A percentile compares a stretch with the other conserved stretches of the same genome.
Evolutionary conservation across 2,797 vertebrate genomes (phyloP).

Genomic region (Lateolabrax maculatus): DNA sequence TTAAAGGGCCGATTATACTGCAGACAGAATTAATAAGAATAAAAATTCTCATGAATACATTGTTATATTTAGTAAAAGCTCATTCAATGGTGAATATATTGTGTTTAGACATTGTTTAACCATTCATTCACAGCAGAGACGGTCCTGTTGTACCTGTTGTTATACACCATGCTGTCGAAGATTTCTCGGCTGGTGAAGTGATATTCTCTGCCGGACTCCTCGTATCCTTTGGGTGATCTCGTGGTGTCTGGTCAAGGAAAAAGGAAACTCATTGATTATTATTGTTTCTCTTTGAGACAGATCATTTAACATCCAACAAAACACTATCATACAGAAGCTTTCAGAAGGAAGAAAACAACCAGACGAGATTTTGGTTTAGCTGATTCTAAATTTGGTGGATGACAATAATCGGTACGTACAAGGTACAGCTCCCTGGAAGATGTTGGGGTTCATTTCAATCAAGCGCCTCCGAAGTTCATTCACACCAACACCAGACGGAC

Average conservation of each 20-base stretch:
- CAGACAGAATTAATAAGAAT: background rate
- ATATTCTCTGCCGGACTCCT: slow-evolving; percentile 94
- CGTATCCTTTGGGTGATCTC: slow-evolving; percentile 90
- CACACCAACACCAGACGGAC: slow-evolving; percentile 94
- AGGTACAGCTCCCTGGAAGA: slow-evolving; percentile 91
- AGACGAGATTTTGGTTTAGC: background rate
- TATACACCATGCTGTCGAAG: slow-evolving; percentile 93
- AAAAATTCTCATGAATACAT: background rate
- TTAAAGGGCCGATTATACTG: background rate
- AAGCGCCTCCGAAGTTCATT: slow-evolving; percentile 93
- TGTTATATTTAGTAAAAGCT: background rate
- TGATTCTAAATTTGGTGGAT: background rate
- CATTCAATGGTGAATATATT: background rate
- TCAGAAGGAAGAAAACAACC: background rate
- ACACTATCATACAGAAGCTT: background rate
- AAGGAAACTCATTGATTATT: background rate
- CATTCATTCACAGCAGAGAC: background rate
- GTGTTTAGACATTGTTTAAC: background rate
- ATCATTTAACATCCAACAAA: background rate
- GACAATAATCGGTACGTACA: slow-evolving; percentile 83
- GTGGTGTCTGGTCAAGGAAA: slow-evolving; percentile 89
- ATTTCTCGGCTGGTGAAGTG: slow-evolving; percentile 91
- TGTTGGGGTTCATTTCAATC: slow-evolving; percentile 88
- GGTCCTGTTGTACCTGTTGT: slow-evolving; percentile 88
- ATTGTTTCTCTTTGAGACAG: background rate